Base-by-base conservation (phyloP, 2,113 vertebrate species). In the Zingel zingel region DNA sequence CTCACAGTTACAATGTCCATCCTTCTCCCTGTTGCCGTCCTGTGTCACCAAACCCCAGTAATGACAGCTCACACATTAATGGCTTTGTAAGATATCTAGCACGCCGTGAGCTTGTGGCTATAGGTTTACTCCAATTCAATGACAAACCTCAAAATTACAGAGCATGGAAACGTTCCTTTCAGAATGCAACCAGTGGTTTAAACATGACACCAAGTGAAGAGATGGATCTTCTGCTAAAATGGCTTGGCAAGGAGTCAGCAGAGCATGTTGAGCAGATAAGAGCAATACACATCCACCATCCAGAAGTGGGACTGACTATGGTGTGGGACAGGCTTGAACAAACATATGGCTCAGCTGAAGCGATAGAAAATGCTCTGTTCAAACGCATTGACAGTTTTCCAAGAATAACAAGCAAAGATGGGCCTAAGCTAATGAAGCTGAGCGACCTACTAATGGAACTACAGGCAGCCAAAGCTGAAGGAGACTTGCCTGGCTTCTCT, bases 141-240 rank as follows among this genome's bases (percentile, higher is more conserved):
- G 65, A 81, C 30, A 72, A 53, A 2, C 83, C 65, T 0, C 72
- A 81, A n/a, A 83, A 64, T 18, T 88, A 71, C 16, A 86, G 83
- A 81, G 83, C 68, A 6, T 88, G 89, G 89, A 83, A 81, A 68
- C 33, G 33, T 2, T 88, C 69, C 0, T 90, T 88, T 65, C 9
- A 23, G 10, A 74, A 0, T 1, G 66, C 81, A 3, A 59, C 12
- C 3, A 48, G 30, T 1, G 86, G 53, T 2, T 47, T 83, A 45
- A 2, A 88, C 6, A 19, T 86, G 27, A 69, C 63, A 65, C 12
- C 64, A 12, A 77, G 79, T 43, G 70, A 89, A 11, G 70, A 87
- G 25, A 85, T 85, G 59, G 87, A 84, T 54, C 25, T 72, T 3
- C 12, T 87, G n/a, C 12, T 78, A 4, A 82, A 82, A 45, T 86